phyloP scores from a whole-genome alignment of 1,140 invertebrate genomes.

The Physella acuta region DNA sequence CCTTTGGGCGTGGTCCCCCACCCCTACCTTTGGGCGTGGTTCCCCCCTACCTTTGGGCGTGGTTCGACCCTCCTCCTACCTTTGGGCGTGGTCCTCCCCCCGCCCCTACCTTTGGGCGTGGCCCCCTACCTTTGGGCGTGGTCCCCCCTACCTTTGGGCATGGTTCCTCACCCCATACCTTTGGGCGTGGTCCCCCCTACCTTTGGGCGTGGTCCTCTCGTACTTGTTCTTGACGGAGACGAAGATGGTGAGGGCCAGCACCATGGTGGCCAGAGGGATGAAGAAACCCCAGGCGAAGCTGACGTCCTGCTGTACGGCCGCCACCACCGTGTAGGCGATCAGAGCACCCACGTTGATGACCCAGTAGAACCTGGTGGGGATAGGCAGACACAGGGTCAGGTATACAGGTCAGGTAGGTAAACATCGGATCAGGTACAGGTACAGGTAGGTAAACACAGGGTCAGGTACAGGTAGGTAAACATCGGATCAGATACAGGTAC shows the following conservation, averaged over 20 bases:
- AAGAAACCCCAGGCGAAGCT: conserved; percentile 63
- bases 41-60: too few relatives aligned
- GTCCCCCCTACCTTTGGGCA: not conserved
- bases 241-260: conserved; percentile 51
- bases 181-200: conserved; percentile 33
- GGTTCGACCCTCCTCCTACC: not conserved
- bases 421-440: too few relatives aligned
- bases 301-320: conserved; percentile 62
- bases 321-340: conserved; percentile 61
- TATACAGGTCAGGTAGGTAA: too few relatives aligned
- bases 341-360: conserved; percentile 64
- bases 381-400: too few relatives aligned
- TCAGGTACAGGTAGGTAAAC: too few relatives aligned
- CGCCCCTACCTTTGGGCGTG: not conserved
- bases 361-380: conserved; percentile 62
- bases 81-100: not conserved
- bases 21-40: not conserved
- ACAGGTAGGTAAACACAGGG: too few relatives aligned
- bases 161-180: not conserved
- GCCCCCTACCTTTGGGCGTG: not conserved
- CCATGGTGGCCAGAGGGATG: conserved; percentile 57
- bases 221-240: conserved; percentile 42
- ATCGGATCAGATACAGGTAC: too few relatives aligned
- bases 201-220: conserved; percentile 37
- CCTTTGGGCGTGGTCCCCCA: too few relatives aligned